These are phyloP conservation scores for Thalassarche chlororhynchos DNA, from an alignment of 2,113 vertebrate genomes.

Conservation along the genomic window DNA sequence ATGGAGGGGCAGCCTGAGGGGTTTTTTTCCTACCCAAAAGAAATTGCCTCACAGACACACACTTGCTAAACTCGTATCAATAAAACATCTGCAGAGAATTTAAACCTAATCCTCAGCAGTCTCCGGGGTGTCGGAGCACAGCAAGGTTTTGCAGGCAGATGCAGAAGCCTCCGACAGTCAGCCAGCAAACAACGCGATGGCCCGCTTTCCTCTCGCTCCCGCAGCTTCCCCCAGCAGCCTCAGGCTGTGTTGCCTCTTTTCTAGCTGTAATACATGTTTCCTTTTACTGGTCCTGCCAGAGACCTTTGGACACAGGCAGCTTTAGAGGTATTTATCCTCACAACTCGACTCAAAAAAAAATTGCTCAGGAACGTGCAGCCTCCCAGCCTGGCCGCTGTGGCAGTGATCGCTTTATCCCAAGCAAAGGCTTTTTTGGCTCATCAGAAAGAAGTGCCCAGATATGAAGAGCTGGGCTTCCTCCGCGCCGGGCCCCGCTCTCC, in stretches of 20 bases:
- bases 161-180: background rate
- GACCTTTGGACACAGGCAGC: background rate
- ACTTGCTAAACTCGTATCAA: background rate
- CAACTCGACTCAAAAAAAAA: background rate
- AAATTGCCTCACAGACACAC: background rate
- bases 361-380: background rate
- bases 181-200: background rate
- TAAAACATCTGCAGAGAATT: conserved; percentile 33
- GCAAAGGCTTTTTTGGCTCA: background rate
- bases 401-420: background rate
- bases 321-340: background rate
- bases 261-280: background rate
- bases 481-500: accelerated
- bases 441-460: background rate
- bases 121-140: background rate
- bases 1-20: background rate
- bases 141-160: background rate
- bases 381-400: background rate
- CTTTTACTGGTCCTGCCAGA: background rate
- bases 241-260: background rate
- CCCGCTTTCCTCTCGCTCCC: background rate
- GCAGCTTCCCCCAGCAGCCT: background rate
- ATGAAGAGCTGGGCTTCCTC: background rate
- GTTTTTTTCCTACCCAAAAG: background rate
- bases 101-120: background rate